Evolutionary conservation across 2,888 invertebrate species (phyloP), one percentile per base, ranked within the genome.

Genomic region (Furcula furcula): DNA sequence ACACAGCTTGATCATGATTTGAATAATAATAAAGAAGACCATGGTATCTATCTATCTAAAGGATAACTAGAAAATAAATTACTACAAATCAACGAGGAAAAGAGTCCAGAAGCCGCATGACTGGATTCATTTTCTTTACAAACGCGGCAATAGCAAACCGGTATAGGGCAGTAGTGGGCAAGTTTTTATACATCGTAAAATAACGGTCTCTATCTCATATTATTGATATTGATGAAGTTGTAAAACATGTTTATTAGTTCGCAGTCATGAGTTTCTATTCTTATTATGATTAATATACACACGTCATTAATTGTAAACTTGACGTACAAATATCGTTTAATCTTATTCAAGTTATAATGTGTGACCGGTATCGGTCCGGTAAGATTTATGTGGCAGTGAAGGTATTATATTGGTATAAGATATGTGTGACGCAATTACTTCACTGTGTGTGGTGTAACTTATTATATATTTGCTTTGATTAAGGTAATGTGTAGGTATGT

Each of bases 71-170:
- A 23, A 26, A 32, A 20, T 10, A 37, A 36, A 48, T 36, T 34
- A 29, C 15, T 5, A 15, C 9, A 29, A 36, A 18, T 31, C 11
- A 49, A 50, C 50, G 40, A 49, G 49, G 45, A 49, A 48, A 53
- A 50, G 36, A 46, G 31, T 26, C 29, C 31, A 40, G 57, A 63
- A 55, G 37, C 60, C 55, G n/a, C n/a, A n/a, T 44, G 39, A 32
- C 21, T 48, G 47, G 23, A 31, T 26, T 35, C 33, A 28, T 44
- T 42, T 48, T 46, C 36, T 7, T 12, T 23, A 12, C 12, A 23
- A n/a, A n/a, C n/a, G n/a, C n/a, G n/a, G n/a, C n/a, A n/a, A n/a
- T n/a, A n/a, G n/a, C n/a, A n/a, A 23, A 23, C 23, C 7, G 7
- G 12, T 23, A 7, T 20, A 4, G 6, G 16, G 2, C 7, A 20